Evolutionary conservation across 1,140 invertebrate species (phyloP), one percentile per base, ranked within the genome.

Genomic region (Aculops lycopersici): DNA sequence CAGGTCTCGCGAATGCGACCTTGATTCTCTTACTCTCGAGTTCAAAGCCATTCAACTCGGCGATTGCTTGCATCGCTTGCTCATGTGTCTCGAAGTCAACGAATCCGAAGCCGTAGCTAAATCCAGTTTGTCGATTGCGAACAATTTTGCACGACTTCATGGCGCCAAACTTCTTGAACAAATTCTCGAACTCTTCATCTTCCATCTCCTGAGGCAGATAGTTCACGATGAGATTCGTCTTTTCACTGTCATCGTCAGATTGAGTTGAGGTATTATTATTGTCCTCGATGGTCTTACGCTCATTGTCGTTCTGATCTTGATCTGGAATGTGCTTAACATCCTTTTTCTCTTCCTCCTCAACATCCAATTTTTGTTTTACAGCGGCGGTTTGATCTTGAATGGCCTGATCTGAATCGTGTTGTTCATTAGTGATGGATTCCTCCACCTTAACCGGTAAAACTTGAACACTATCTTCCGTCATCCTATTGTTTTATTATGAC

Each of bases 21-120:
- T 79, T 79, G 50, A 79, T 67, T 47, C 67, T 62, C 55, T 79
- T 79, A 55, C 79, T 76, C 50, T 77, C 71, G 24, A 84, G 66
- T 54, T 77, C 71, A 44, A 78, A 68, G 17, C 81, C 80, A 58
- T 88, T 86, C 44, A 88, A 64, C 4, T 70, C 69, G 48, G 69
- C 65, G 44, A 88, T 84, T 20, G 83, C 83, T 49, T 70, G 66
- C 31, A 67, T 58, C 17, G 81, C 81, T 62, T 84, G 78, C 53
- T 77, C 71, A 44, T 73, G 68, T 46, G 68, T 70, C 20, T 68
- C 63, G 56, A 78, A 92, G 55, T 88, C 84, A 15, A 90, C 80
- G 62, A 92, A 92, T 16, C 80, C 83, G 59, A 86, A 92, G 14
- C 84, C 83, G 57, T 79, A 90, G 56, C 78, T 84, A 56, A 90